Evolutionary conservation across 92 coral and sea anemone genomes (phyloP).

Genomic region (Porites divaricata): DNA sequence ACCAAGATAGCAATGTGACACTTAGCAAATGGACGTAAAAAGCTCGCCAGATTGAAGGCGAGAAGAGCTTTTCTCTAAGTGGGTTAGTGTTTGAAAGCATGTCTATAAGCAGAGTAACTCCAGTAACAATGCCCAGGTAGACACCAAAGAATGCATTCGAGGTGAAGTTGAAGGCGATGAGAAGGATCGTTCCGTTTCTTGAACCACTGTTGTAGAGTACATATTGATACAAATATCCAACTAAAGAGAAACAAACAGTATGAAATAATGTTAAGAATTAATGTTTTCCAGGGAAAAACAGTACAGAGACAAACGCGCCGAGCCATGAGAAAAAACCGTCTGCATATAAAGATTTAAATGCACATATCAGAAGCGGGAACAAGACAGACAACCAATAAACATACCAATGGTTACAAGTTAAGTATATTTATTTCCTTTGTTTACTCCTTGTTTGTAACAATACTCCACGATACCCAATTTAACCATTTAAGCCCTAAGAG

Average conservation of each 20-base stretch:
- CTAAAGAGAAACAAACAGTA: constrained; percentile 34
- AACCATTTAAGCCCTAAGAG: no score
- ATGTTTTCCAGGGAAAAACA: not conserved
- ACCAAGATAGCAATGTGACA: constrained; percentile 60
- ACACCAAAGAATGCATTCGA: constrained; percentile 75
- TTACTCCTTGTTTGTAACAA: no score
- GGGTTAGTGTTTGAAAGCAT: constrained; percentile 20
- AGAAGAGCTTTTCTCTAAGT: not conserved
- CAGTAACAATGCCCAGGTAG: constrained; percentile 57
- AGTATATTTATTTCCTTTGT: no score
- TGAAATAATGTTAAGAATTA: not conserved
- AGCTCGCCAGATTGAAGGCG: constrained; percentile 50
- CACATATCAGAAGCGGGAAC: no score
- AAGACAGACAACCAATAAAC: no score
- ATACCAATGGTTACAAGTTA: no score
- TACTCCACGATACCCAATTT: no score
- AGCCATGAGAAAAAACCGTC: not conserved
- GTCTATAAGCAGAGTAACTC: constrained; percentile 45
- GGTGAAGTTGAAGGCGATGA: constrained; percentile 61
- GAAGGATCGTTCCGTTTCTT: constrained; percentile 41
- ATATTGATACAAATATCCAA: constrained; percentile 60
- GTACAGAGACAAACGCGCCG: not conserved
- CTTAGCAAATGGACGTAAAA: constrained; percentile 46
- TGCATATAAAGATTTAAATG: no score
- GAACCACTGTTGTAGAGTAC: constrained; percentile 60